These are phyloP conservation scores for Muntiacus muntjak DNA, from an alignment of 2,113 vertebrate species.

Conservation along the genomic window DNA sequence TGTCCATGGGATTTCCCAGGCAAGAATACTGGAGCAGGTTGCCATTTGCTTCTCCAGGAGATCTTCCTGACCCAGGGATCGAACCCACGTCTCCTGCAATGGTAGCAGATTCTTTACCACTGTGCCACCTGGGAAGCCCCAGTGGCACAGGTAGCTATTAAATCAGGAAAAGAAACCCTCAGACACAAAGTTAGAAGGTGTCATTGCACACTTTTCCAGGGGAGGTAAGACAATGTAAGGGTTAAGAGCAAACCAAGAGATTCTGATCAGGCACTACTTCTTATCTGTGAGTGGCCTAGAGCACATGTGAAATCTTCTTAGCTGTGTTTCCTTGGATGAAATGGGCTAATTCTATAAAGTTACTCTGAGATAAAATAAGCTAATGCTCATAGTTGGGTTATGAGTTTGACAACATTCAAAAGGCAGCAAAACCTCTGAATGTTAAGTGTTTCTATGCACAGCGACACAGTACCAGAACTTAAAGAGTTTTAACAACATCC, in stretches of 20 bases:
- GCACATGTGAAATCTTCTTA: background rate
- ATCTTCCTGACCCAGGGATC: background rate
- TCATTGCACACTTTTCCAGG: background rate
- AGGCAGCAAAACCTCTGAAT: constrained; percentile 43
- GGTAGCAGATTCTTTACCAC: background rate
- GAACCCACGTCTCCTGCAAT: background rate
- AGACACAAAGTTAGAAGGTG: background rate
- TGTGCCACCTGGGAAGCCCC: background rate
- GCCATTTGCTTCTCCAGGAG: background rate
- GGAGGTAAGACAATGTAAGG: background rate
- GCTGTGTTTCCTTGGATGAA: background rate
- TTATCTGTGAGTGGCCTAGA: background rate
- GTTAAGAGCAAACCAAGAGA: background rate
- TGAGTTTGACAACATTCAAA: background rate
- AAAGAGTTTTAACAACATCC: constrained; percentile 46
- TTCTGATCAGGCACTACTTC: background rate
- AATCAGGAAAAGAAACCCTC: background rate
- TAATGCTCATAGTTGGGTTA: background rate
- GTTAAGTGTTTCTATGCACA: background rate
- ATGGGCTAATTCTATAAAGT: background rate
- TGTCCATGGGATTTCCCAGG: background rate
- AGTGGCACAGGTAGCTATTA: background rate
- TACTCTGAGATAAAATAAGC: background rate
- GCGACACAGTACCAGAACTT: constrained; percentile 35
- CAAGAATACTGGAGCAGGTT: background rate